Evolutionary conservation across 2,797 vertebrate species (phyloP).

Genomic region (Rhyacichthys aspro): DNA sequence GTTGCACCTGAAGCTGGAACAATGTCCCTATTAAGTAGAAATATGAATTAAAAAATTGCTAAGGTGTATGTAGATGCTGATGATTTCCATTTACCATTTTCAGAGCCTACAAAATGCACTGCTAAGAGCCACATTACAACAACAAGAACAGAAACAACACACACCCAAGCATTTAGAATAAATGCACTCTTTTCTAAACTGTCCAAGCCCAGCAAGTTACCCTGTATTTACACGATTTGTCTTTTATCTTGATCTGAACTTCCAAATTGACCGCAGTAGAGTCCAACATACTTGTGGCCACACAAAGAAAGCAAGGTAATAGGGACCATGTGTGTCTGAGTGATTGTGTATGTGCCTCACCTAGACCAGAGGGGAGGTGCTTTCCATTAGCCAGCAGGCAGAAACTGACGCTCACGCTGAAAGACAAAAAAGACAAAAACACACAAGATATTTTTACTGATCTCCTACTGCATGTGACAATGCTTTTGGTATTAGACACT

Average conservation of each 20-base stretch:
- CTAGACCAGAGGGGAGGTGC: slow-evolving; percentile 86
- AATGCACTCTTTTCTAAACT: slow-evolving; percentile 45
- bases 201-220: slow-evolving; percentile 43
- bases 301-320: slow-evolving; percentile 75
- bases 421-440: slow-evolving; percentile 34
- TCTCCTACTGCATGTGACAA: no score
- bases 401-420: slow-evolving; percentile 89
- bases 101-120: no score
- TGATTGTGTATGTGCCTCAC: slow-evolving; percentile 73
- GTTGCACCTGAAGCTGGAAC: no score
- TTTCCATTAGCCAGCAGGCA: slow-evolving; percentile 90
- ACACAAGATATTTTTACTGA: background rate
- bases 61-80: no score
- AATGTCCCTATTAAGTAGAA: no score
- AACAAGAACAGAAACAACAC: slow-evolving; percentile 42
- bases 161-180: slow-evolving; percentile 33
- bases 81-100: no score
- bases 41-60: no score
- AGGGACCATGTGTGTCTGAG: slow-evolving; percentile 62
- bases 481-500: no score
- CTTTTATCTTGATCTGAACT: slow-evolving; percentile 70
- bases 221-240: slow-evolving; percentile 61
- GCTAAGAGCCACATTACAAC: slow-evolving; percentile 24
- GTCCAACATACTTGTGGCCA: slow-evolving; percentile 69
- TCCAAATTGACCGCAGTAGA: slow-evolving; percentile 68